These are phyloP conservation scores for Sericinus montela DNA, from an alignment of 2,888 invertebrate species.

Conservation along the genomic window DNA sequence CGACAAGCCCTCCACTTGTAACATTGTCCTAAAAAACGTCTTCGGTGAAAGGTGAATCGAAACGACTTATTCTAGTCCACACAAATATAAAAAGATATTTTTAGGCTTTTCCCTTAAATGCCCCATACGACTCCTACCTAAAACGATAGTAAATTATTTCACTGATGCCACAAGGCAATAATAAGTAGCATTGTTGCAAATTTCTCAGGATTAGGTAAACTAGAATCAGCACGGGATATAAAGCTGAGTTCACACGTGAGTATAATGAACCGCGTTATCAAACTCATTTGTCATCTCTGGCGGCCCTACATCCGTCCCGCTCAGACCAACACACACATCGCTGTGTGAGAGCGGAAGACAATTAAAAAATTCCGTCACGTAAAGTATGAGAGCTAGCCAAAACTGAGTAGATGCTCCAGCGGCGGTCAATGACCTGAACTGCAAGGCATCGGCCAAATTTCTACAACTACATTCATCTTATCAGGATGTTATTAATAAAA, in stretches of 20 bases:
- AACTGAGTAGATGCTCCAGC: slow-evolving; percentile 47
- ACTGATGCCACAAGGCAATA: too few relatives aligned
- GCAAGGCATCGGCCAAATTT: slow-evolving; percentile 32
- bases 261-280: slow-evolving; percentile 30
- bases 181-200: neutral
- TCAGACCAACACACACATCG: slow-evolving; percentile 31
- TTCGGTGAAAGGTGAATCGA: too few relatives aligned
- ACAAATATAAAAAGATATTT: too few relatives aligned
- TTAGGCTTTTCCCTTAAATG: too few relatives aligned
- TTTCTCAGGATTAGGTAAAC: neutral
- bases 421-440: slow-evolving; percentile 42
- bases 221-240: neutral
- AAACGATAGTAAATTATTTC: too few relatives aligned
- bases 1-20: too few relatives aligned
- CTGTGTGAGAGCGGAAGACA: slow-evolving; percentile 44
- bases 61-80: too few relatives aligned
- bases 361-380: slow-evolving; percentile 69
- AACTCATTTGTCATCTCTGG: slow-evolving; percentile 33
- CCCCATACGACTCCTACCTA: too few relatives aligned
- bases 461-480: slow-evolving; percentile 4
- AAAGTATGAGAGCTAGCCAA: slow-evolving; percentile 61
- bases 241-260: slow-evolving; percentile 21
- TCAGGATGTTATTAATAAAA: slow-evolving; percentile 2
- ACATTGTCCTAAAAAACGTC: too few relatives aligned
- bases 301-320: slow-evolving; percentile 30